A percentile compares a stretch with the other conserved stretches of the same genome.
Evolutionary conservation across 2,797 vertebrate species (phyloP).

Genomic region (Falco naumanni): DNA sequence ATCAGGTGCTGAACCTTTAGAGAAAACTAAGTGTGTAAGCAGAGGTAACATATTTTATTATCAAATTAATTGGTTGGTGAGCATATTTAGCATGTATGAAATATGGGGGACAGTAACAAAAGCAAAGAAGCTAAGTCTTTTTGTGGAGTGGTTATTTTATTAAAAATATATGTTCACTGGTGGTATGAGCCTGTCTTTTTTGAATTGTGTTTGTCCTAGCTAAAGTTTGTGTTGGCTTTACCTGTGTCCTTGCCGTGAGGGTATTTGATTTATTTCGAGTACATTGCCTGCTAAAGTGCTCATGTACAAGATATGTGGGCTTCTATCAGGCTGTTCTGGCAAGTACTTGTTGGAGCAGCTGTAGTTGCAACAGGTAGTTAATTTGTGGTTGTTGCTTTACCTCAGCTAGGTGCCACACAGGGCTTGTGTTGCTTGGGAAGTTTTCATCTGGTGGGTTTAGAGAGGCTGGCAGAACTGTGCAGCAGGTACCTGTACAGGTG

Average conservation of each 20-base stretch:
- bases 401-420: not conserved
- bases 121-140: not conserved
- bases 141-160: not conserved
- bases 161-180: not conserved
- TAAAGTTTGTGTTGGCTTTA: not conserved
- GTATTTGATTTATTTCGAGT: not conserved
- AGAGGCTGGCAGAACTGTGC: not conserved
- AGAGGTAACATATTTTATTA: not conserved
- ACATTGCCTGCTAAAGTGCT: not conserved
- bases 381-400: not conserved
- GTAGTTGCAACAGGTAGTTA: not conserved
- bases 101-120: not conserved
- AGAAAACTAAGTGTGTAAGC: not conserved
- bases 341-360: not conserved
- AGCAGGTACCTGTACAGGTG: fast-evolving
- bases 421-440: not conserved
- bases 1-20: not conserved
- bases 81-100: not conserved
- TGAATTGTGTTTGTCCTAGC: not conserved
- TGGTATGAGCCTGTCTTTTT: not conserved
- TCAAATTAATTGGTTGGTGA: not conserved
- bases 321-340: not conserved
- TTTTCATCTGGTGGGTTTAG: not conserved
- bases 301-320: not conserved
- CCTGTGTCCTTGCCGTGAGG: not conserved